Evolutionary conservation across 2,797 vertebrate species (phyloP).

Genomic region (Nyctalus aviator): DNA sequence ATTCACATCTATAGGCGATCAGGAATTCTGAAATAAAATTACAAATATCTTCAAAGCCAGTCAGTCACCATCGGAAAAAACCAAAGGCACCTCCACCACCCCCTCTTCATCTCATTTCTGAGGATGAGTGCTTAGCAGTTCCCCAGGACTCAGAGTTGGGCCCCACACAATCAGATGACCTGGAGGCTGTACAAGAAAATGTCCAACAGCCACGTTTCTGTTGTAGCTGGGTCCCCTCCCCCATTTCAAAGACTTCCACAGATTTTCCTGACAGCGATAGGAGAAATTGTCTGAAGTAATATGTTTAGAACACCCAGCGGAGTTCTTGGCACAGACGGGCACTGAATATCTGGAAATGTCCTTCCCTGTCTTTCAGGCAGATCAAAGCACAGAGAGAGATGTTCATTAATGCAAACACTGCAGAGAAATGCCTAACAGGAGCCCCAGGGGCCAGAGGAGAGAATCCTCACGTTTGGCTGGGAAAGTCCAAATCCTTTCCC

Average conservation of each 20-base stretch:
- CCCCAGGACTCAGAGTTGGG: not conserved
- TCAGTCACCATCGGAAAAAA: not conserved
- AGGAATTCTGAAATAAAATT: not conserved
- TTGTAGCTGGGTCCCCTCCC: not conserved
- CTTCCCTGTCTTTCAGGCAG: not conserved
- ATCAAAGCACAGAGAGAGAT: not conserved
- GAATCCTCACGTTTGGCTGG: not conserved
- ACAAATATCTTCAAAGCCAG: not conserved
- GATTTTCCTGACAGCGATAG: not conserved
- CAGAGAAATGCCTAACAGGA: not conserved
- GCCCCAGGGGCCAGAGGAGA: not conserved
- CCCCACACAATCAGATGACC: not conserved
- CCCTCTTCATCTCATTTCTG: not conserved
- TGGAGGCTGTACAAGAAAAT: not conserved
- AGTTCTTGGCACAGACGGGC: not conserved
- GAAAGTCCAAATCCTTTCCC: not conserved
- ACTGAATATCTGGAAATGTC: not conserved
- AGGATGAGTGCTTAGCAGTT: not conserved
- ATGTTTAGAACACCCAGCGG: not conserved
- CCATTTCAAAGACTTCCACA: conserved; percentile 45
- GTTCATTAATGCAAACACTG: not conserved
- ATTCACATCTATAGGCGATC: not conserved
- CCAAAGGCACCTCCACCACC: not conserved
- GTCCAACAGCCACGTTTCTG: not conserved
- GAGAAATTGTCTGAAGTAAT: not conserved